A percentile compares a stretch with the other conserved stretches of the same genome.
Evolutionary conservation across 1,140 invertebrate genomes (phyloP).

Genomic region (Drosophila kurseongensis): DNA sequence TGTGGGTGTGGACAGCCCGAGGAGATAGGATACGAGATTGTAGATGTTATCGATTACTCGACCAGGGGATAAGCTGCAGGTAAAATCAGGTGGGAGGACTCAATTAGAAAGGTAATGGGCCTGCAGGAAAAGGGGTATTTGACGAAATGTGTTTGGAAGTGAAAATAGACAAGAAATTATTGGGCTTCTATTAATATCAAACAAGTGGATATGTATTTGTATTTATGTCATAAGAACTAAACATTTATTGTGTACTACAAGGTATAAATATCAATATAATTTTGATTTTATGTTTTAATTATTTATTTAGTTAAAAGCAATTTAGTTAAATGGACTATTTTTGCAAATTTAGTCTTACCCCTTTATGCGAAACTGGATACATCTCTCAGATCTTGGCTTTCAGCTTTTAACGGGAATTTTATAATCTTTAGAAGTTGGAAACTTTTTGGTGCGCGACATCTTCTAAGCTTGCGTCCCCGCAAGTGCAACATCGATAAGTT

Average conservation of each 20-base stretch:
- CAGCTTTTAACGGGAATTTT: constrained; percentile 64
- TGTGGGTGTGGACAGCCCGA: constrained; percentile 33
- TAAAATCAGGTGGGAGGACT: constrained; percentile 26
- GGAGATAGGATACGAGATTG: constrained; percentile 27
- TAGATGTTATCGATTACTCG: constrained; percentile 40
- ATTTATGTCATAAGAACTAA: no score
- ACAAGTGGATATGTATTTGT: no score
- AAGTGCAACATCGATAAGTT: constrained; percentile 77
- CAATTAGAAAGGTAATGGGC: constrained; percentile 24
- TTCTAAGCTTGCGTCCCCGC: constrained; percentile 49
- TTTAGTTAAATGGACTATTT: no score
- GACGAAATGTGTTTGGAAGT: not conserved
- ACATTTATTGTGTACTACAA: no score
- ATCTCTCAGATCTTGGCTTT: constrained; percentile 28
- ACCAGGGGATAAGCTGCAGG: constrained; percentile 10
- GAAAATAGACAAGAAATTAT: not conserved
- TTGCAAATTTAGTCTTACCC: no score
- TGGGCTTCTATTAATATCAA: no score
- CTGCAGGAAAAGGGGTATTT: not conserved
- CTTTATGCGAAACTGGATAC: not conserved
- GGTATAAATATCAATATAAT: no score
- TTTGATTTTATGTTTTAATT: no score
- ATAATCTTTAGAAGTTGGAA: constrained; percentile 57
- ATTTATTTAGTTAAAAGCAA: no score
- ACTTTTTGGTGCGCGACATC: constrained; percentile 18